Percentiles rank a stretch among this genome's conserved stretches.
phyloP scores from a whole-genome alignment of 2,113 vertebrate species.

The Vombatus ursinus region DNA sequence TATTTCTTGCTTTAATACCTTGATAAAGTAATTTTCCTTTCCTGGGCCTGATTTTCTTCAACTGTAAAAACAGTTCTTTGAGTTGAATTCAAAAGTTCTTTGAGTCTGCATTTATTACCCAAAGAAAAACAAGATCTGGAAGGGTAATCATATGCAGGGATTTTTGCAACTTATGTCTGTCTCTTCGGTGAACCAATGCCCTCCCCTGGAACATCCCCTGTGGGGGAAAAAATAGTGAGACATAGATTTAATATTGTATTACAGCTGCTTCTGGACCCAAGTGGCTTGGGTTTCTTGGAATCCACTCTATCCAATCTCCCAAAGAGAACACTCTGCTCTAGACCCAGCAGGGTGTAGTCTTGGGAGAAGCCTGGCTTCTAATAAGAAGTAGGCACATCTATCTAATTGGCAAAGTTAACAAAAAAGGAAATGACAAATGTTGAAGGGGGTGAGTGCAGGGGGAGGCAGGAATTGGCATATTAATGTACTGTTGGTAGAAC shows the following conservation, averaged over 20 bases:
- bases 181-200: neutral
- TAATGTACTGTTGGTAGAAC: neutral
- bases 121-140: neutral
- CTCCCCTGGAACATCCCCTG: neutral
- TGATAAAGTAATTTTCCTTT: neutral
- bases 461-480: neutral
- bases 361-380: neutral
- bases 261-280: neutral
- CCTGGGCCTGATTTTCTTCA: neutral
- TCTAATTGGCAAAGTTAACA: neutral
- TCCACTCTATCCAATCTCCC: neutral
- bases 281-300: neutral
- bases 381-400: neutral
- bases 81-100: neutral
- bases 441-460: neutral
- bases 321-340: neutral
- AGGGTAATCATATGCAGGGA: neutral
- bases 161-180: neutral
- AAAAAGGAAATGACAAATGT: neutral
- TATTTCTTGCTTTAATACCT: neutral
- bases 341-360: neutral
- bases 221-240: neutral
- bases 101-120: neutral
- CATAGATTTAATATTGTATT: neutral
- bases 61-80: neutral